Base-by-base conservation (phyloP, 2,797 vertebrate species). In the Balearica regulorum region DNA sequence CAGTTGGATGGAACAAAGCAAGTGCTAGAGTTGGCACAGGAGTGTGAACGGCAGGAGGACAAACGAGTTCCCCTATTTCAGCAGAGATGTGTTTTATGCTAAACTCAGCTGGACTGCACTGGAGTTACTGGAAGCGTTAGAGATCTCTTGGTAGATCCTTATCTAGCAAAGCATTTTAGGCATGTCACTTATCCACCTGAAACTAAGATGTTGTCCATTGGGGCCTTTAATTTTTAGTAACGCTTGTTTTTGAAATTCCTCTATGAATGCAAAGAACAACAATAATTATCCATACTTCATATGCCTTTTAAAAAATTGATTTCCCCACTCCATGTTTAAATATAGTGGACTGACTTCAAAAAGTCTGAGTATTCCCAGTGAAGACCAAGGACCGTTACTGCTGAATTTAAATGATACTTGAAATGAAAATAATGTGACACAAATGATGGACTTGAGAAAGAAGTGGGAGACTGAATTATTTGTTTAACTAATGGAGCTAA, bases 61-160 rank as follows among this genome's bases (percentile, higher is more conserved):
- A 13, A 0, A 0, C 0, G 13, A 33, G 25, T n/a, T 57, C 6
- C 8, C 3, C 18, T 2, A 8, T 80, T 64, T 6, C 7, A 64
- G 33, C 54, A 49, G 58, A n/a, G 31, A 2, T 37, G 6, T 44
- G 35, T 39, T 60, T 28, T 41, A 1, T 60, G 5, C 44, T 79
- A 72, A 29, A 21, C 21, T 87, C 10, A 13, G 13, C 44, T 78
- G 76, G 25, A 22, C 26, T 22, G 22, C 24, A 1, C 46, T 86
- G 86, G 77, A 35, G 43, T 69, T 88, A 17, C 70, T 90, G 55
- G 81, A 61, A 84, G 31, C 26, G 6, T 64, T 39, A 4, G 66
- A 43, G 41, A 54, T 71, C 14, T 65, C n/a, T 33, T 57, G n/a
- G 3, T 58, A 55, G 10, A n/a, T 78, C 51, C 64, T 62, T 62